A percentile compares a stretch with the other conserved stretches of the same genome.
Evolutionary conservation across 2,797 vertebrate species (phyloP).

Genomic region (Miichthys miiuy): DNA sequence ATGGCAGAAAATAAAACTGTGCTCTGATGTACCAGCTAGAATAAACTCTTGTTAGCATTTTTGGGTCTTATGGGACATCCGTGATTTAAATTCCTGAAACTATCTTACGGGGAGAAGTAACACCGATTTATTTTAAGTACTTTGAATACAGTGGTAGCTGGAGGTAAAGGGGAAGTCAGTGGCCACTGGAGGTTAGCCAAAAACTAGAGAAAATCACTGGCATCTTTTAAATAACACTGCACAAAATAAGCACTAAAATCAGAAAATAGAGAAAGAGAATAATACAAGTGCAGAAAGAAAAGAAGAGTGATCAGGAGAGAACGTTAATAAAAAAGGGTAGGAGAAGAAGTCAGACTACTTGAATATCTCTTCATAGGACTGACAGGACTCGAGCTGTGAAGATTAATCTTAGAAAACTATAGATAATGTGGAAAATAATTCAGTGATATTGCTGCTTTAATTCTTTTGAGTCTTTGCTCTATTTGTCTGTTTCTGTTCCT

Average conservation of each 20-base stretch:
- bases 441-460: conserved; percentile 1
- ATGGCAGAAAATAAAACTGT: conserved; percentile 8
- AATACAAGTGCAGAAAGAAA: not conserved
- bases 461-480: conserved; percentile 42
- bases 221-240: not conserved
- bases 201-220: not conserved
- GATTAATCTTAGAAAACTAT: not conserved
- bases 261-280: not conserved
- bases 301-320: not conserved
- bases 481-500: conserved; percentile 38
- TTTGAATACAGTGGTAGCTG: conserved; percentile 2
- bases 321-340: not conserved
- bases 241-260: not conserved
- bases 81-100: conserved; percentile 11
- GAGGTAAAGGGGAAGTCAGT: not conserved
- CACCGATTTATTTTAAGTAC: not conserved
- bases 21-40: not conserved
- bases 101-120: not conserved
- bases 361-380: not conserved
- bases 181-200: not conserved
- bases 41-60: conserved; percentile 2
- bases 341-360: not conserved
- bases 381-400: not conserved
- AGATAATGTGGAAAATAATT: conserved; percentile 13
- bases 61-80: not conserved